Evolutionary conservation across 1,140 invertebrate species (phyloP), one percentile per base, ranked within the genome.

Genomic region (Drosophila miranda): DNA sequence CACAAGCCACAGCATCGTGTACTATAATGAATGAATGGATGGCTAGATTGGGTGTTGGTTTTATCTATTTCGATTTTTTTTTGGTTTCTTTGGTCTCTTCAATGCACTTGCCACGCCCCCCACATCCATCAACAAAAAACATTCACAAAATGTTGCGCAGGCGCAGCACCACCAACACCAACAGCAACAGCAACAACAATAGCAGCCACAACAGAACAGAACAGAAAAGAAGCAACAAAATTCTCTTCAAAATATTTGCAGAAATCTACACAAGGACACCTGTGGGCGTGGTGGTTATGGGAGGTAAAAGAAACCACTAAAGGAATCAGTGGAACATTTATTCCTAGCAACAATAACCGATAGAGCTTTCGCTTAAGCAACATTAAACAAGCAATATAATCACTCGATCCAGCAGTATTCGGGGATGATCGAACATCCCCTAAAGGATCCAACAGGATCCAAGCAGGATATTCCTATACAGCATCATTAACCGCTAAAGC

Each of bases 221-320:
- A 13, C 34, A 38, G 41, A 43, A 67, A 50, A 71, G 52, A 57
- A 78, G 51, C 59, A 72, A 71, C 55, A 73, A 73, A 64, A 67
- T 46, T 69, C 59, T 76, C 69, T 46, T 34, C 56, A 81, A 53
- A 76, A 75, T 86, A 72, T 58, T 89, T 78, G 26, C 80, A 89
- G 88, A 89, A 89, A 83, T 46, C 77, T 74, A 52, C 83, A 89
- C 59, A 75, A 84, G 82, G 73, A 89, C 57, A 90, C 82, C 43
- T 89, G 83, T 84, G 88, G 88, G 79, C 88, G 88, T 87, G 70
- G 69, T 45, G 75, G 74, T 48, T 87, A 69, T 66, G 61, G 58
- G 38, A 83, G 83, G 54, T 83, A 64, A 45, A 28, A 43, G 14
- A 52, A 45, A 48, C n/a, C 34, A 13, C 34, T 38, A 38, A 38